Percentiles rank a stretch among this genome's conserved stretches.
These are phyloP conservation scores for Rhinichthys osculus DNA, from an alignment of 2,797 vertebrate genomes.

Conservation along the genomic window DNA sequence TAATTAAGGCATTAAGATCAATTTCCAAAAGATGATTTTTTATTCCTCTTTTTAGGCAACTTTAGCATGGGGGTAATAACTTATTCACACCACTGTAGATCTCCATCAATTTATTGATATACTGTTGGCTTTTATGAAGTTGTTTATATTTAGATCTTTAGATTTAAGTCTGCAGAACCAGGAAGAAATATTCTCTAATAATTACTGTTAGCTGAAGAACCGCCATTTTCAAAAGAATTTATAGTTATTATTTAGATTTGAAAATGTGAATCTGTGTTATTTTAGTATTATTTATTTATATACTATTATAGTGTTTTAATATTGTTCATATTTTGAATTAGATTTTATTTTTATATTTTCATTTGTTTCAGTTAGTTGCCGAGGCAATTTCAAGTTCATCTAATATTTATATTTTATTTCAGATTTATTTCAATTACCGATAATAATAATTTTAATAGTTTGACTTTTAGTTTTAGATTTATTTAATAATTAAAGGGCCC, in stretches of 20 bases:
- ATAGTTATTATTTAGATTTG: neutral
- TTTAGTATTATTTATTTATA: neutral
- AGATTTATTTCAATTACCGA: neutral
- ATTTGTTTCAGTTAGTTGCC: neutral
- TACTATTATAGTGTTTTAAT: constrained; percentile 19
- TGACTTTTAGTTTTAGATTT: neutral
- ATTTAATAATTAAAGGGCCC: neutral
- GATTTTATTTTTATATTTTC: neutral
- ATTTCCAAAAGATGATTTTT: no score
- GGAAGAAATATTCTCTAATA: neutral
- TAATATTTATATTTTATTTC: neutral
- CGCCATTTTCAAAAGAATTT: neutral
- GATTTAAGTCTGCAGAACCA: neutral
- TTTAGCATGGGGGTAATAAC: no score
- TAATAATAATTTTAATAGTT: neutral
- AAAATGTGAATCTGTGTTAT: neutral
- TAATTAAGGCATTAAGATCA: no score
- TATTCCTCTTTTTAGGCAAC: no score
- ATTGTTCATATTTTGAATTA: neutral
- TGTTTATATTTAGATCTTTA: neutral
- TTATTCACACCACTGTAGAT: no score
- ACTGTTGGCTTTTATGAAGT: neutral
- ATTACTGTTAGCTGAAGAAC: neutral
- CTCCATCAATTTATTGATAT: neutral
- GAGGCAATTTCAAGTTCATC: neutral